phyloP scores from a whole-genome alignment of 2,113 vertebrate genomes.

The Thinocorus orbignyianus region DNA sequence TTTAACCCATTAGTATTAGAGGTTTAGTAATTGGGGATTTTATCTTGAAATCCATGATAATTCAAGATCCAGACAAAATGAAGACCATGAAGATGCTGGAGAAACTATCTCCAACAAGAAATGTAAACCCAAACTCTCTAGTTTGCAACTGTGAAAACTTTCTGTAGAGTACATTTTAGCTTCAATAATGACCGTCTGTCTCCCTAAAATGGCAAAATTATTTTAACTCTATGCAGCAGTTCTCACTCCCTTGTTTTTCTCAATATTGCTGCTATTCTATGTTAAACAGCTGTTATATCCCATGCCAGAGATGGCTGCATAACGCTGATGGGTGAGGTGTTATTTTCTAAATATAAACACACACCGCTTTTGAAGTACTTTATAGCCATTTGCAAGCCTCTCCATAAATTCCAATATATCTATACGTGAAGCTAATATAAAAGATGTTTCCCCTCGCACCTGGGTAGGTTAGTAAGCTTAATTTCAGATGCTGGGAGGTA shows the following conservation, averaged over 20 bases:
- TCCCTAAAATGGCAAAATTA: neutral
- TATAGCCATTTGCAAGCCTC: neutral
- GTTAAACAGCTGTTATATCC: constrained; percentile 8
- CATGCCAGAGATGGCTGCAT: neutral
- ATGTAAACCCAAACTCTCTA: neutral
- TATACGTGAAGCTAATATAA: neutral
- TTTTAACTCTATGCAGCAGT: neutral
- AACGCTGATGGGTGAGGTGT: neutral
- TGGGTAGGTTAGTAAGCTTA: neutral
- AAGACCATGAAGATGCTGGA: neutral
- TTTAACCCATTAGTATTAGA: neutral
- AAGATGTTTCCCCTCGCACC: neutral
- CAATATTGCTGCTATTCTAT: neutral
- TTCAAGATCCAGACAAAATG: neutral
- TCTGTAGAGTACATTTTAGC: neutral
- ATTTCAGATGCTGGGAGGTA: neutral
- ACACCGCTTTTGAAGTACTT: neutral
- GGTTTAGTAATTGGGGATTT: neutral
- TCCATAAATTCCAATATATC: neutral
- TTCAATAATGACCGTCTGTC: neutral
- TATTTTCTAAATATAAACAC: neutral
- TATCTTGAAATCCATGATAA: neutral
- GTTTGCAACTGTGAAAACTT: neutral
- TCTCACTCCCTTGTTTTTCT: neutral
- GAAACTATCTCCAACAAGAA: neutral